phyloP scores from a whole-genome alignment of 2,113 vertebrate genomes.

The Channa maculata region DNA sequence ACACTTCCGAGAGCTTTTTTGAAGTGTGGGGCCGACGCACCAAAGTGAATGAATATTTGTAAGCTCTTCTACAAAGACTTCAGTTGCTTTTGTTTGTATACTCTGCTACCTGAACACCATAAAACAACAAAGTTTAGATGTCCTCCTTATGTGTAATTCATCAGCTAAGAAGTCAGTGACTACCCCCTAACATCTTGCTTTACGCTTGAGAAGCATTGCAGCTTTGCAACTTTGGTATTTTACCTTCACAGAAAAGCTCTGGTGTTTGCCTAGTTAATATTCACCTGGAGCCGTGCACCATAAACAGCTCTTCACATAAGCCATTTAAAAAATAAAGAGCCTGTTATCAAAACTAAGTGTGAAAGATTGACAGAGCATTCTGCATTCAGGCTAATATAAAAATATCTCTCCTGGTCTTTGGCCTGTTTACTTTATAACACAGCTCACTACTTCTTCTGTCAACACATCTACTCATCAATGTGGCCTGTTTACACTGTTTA shows the following conservation, averaged over 20 bases:
- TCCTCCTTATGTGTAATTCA: conserved; percentile 39
- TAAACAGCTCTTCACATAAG: conserved; percentile 38
- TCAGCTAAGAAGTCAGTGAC: conserved; percentile 21
- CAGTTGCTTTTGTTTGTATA: neutral
- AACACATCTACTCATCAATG: conserved; percentile 21
- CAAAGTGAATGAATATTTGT: neutral
- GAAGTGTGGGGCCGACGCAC: neutral
- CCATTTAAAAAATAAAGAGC: conserved; percentile 42
- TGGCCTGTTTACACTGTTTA: neutral
- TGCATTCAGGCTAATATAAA: conserved; percentile 36
- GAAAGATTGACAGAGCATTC: conserved; percentile 17
- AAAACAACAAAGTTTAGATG: conserved; percentile 6
- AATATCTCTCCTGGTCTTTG: conserved; percentile 21
- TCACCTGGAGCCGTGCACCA: conserved; percentile 38
- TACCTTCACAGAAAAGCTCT: conserved; percentile 32
- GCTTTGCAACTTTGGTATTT: conserved; percentile 45
- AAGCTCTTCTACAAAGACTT: neutral
- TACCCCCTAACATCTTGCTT: neutral
- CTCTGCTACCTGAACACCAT: conserved; percentile 9
- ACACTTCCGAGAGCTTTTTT: neutral
- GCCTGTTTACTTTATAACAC: conserved; percentile 20
- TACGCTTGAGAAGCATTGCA: conserved; percentile 27
- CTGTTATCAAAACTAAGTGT: conserved; percentile 38
- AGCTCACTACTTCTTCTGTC: conserved; percentile 3
- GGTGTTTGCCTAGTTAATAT: conserved; percentile 62